Evolutionary conservation across 2,113 vertebrate genomes (phyloP).

Genomic region (Gallinago jamesoni): DNA sequence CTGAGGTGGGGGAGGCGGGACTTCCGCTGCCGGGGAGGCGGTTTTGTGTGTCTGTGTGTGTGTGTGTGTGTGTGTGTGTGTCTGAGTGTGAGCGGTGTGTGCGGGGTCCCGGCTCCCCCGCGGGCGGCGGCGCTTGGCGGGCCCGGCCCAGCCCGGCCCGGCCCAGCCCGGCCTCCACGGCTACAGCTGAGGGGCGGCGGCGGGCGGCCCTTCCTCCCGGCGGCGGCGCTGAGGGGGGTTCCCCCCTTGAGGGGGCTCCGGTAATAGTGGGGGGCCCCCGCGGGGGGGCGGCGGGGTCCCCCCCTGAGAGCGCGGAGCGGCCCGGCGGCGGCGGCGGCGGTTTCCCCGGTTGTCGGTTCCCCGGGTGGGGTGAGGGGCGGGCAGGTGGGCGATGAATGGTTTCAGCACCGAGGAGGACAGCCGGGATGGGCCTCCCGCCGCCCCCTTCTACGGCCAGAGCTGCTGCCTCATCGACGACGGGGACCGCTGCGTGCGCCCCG

Average conservation of each 20-base stretch:
- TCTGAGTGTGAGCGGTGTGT: neutral
- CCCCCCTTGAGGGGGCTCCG: neutral
- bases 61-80: too few species aligned
- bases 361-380: neutral
- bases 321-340: neutral
- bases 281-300: neutral
- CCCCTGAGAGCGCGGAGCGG: neutral
- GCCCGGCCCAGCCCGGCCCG: neutral
- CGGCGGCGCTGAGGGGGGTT: neutral
- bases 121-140: neutral
- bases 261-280: neutral
- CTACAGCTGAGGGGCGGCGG: neutral
- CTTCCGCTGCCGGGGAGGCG: slow-evolving; percentile 74
- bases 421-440: slow-evolving; percentile 87
- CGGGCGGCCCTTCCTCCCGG: neutral
- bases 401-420: slow-evolving; percentile 98
- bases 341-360: neutral
- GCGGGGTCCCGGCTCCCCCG: neutral
- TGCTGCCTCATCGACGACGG: slow-evolving; percentile 97
- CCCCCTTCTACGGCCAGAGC: slow-evolving; percentile 92
- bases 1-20: neutral
- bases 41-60: neutral
- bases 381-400: slow-evolving; percentile 86
- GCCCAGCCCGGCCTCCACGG: neutral
- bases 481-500: slow-evolving; percentile 91